Evolutionary conservation across 2,888 invertebrate species (phyloP), one percentile per base, ranked within the genome.

Genomic region (Cecidostiba fungosa): DNA sequence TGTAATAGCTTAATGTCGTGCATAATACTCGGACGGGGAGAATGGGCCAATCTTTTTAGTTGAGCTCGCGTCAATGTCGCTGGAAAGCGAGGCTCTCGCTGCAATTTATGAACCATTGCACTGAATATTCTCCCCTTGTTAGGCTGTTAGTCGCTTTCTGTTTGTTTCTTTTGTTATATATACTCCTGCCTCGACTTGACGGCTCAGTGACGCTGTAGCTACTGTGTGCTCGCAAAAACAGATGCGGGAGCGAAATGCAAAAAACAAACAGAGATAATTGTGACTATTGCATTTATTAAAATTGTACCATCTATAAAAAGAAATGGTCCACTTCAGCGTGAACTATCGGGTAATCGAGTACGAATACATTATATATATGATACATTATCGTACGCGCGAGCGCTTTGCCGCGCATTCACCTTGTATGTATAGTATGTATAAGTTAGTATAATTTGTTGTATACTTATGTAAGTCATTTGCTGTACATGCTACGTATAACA

Each of bases 241-340:
- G 23, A 23, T 62, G 62, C 26, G 10, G 62, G 19, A 50, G 19
- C 19, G 23, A n/a, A 26, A 36, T 66, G 10, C 47, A 23, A 29
- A 77, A 19, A 59, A 69, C n/a, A 12, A 66, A 3, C 69, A 32
- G 29, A 29, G 10, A 23, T 54, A 4, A 19, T 70, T n/a, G 70
- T 69, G 77, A 74, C 74, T 85, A 82, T 82, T 66, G 16, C 32
- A 79, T 85, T 85, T 82, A 85, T 85, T 85, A 85, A 85, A 85
- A 82, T 85, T 82, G 69, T 79, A 85, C 73, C 76, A 82, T 79
- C 72, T 82, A 79, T 82, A 78, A 82, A 85, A 74, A 82, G 78
- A 85, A 85, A 82, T 47, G 73, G 32, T 72, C 62, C 62, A 62
- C 62, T 70, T 47, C 5, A 70, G 32, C n/a, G 66, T 70, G 59